A percentile compares a stretch with the other conserved stretches of the same genome.
Conservation (phyloP, 2,888 invertebrate genomes). For the Melangyna quadrimaculata region DNA sequence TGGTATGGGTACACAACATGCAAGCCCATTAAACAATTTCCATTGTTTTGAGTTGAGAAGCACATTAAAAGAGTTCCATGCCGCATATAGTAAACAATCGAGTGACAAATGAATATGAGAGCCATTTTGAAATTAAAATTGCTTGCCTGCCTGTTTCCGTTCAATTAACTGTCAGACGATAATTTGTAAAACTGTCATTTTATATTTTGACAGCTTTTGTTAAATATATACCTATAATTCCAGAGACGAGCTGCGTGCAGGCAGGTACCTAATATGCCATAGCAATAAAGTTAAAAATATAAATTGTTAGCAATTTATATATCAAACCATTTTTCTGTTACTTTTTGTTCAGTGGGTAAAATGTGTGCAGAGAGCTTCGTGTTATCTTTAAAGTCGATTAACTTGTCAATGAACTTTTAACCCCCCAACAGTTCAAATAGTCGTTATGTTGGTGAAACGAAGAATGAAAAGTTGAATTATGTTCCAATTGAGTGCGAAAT, state of each 20-base stretch:
- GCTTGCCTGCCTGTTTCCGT: slow-evolving; percentile 41
- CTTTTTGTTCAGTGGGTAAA: neutral
- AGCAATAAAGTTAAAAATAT: slow-evolving; percentile 24
- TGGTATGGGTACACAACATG: neutral
- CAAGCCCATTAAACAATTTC: slow-evolving; percentile 37
- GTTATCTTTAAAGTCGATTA: slow-evolving; percentile 52
- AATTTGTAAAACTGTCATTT: slow-evolving; percentile 70
- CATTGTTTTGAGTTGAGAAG: slow-evolving; percentile 39
- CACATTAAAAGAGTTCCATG: slow-evolving; percentile 12
- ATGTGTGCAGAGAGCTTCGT: neutral
- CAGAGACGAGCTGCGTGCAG: neutral
- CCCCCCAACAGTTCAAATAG: neutral
- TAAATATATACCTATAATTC: slow-evolving; percentile 9
- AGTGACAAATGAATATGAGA: slow-evolving; percentile 63
- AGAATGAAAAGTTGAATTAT: slow-evolving; percentile 66
- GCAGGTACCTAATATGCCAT: slow-evolving; percentile 48
- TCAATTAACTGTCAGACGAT: slow-evolving; percentile 70
- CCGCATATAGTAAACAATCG: slow-evolving; percentile 48
- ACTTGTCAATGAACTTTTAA: slow-evolving; percentile 66
- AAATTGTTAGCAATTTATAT: slow-evolving; percentile 8
- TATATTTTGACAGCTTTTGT: slow-evolving; percentile 58
- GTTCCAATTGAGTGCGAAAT: slow-evolving; percentile 79
- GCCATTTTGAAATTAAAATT: slow-evolving; percentile 65
- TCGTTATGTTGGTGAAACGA: neutral
- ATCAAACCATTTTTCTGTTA: neutral